These are phyloP conservation scores for Pedetes capensis DNA, from an alignment of 2,113 vertebrate species.

Conservation along the genomic window DNA sequence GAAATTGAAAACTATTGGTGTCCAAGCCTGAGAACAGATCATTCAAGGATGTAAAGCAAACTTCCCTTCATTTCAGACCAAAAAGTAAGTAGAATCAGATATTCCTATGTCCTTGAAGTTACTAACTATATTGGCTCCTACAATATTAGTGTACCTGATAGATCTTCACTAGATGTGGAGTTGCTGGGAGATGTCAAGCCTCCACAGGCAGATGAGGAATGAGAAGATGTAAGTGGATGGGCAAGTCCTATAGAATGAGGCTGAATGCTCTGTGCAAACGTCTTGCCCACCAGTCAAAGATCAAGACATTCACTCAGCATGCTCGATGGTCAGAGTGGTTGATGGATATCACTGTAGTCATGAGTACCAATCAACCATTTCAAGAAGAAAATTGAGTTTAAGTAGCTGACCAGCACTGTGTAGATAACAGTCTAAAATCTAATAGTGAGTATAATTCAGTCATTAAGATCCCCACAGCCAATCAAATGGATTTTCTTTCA, in stretches of 20 bases:
- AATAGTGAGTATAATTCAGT: slow-evolving; percentile 40
- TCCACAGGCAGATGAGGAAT: not conserved
- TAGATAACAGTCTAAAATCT: slow-evolving; percentile 56
- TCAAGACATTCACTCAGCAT: not conserved
- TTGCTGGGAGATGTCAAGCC: not conserved
- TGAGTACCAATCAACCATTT: slow-evolving; percentile 57
- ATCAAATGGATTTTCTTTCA: not conserved
- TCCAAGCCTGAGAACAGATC: not conserved
- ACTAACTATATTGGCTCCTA: not conserved
- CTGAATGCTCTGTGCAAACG: not conserved
- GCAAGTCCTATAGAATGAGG: not conserved
- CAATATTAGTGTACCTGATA: not conserved
- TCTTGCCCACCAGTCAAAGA: not conserved
- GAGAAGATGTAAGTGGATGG: not conserved
- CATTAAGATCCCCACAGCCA: slow-evolving; percentile 50
- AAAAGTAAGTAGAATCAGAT: not conserved
- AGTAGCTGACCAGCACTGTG: slow-evolving; percentile 47
- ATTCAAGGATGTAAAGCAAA: not conserved
- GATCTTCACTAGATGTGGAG: not conserved
- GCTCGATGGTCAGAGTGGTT: not conserved
- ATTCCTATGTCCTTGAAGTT: not conserved
- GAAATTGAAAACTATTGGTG: not conserved
- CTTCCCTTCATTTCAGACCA: not conserved
- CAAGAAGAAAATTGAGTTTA: slow-evolving; percentile 58
- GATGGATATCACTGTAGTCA: slow-evolving; percentile 24